These are phyloP conservation scores for Panurus biarmicus DNA, from an alignment of 2,113 vertebrate species.

Conservation along the genomic window DNA sequence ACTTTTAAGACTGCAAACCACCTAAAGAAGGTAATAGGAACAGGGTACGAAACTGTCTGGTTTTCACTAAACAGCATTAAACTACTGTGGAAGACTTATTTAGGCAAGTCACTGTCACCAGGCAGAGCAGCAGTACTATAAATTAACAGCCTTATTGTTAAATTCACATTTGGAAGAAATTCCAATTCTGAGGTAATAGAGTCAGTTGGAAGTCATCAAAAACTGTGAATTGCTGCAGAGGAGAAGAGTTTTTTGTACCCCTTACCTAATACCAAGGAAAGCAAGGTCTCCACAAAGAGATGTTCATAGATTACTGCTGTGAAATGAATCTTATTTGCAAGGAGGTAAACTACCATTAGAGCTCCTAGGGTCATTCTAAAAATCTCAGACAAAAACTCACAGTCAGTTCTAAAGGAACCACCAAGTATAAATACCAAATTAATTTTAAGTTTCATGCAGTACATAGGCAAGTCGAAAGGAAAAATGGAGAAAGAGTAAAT, in stretches of 20 bases:
- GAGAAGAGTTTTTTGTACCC: not conserved
- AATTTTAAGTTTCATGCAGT: not conserved
- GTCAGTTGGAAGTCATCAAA: not conserved
- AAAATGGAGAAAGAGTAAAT: not conserved
- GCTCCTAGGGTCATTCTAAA: not conserved
- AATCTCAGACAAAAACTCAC: not conserved
- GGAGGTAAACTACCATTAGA: not conserved
- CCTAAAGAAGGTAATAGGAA: not conserved
- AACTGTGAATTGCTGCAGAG: not conserved
- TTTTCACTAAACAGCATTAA: not conserved
- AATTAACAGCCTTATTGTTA: not conserved
- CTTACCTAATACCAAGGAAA: not conserved
- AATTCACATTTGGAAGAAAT: not conserved
- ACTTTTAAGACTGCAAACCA: not conserved
- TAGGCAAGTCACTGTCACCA: not conserved
- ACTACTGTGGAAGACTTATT: not conserved
- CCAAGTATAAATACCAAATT: not conserved
- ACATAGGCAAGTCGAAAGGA: accelerated
- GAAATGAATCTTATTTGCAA: not conserved
- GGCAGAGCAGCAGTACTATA: not conserved
- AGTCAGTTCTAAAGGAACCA: not conserved
- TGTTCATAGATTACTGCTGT: not conserved
- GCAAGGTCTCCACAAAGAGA: not conserved
- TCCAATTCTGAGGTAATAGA: not conserved
- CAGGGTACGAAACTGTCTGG: accelerated